Evolutionary conservation across 1,140 invertebrate species (phyloP), one percentile per base, ranked within the genome.

Genomic region (Anastrepha obliqua): DNA sequence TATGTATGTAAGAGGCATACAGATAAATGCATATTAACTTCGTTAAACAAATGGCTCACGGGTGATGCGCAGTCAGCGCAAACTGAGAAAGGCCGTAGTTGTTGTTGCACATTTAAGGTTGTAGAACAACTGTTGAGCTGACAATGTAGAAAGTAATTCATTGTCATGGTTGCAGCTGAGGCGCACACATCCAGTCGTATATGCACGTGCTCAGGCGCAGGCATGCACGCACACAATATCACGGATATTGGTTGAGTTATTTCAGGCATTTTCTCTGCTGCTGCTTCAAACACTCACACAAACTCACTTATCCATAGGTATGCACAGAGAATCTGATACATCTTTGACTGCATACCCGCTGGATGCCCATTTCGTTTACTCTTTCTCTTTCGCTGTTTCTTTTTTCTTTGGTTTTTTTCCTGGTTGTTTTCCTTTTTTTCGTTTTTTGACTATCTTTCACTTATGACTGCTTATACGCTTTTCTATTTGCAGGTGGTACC

Each of bases 401-500:
- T 42, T 60, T 39, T 86, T 47, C 44, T 1, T 55, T 55, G 51
- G 51, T 13, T 67, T 70, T n/a, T 42, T 60, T 44, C 44, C 29
- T 29, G 29, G 39, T n/a, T 86, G 9, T 86, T 86, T 3, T 86
- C 0, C 15, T 59, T 59, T 17, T 20, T 86, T 44, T 60, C 17
- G 11, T 78, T n/a, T 42, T 39, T 78, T 7, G 13, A 0, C 29
- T 6, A 39, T 51, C 55, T 51, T 67, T 29, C 9, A 20, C 51
- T 47, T 44, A 65, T 70, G 13, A 70, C 20, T 81, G 51, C 86
- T 78, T 85, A 6, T 86, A 65, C 70, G 17, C 39, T 58, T 70
- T 62, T 89, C 42, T 87, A 67, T 87, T 91, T 90, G 86, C 89
- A 93, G 92, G 86, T 93, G 93, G 93, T 93, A 91, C 91, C 92